Percentiles rank a stretch among this genome's conserved stretches.
These are phyloP conservation scores for Bombyx huttoni DNA, from an alignment of 2,888 invertebrate genomes.

Conservation along the genomic window DNA sequence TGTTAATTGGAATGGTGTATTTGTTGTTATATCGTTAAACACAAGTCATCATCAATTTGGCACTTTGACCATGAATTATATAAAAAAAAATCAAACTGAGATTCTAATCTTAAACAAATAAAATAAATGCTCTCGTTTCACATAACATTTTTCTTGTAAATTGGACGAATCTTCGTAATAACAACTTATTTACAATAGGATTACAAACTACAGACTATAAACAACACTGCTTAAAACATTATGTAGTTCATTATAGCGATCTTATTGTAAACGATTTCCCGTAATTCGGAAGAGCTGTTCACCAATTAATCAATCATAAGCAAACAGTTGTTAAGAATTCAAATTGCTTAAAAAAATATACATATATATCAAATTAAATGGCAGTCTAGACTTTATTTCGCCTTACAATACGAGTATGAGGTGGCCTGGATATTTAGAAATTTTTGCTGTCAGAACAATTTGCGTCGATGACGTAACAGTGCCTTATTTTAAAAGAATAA, in stretches of 20 bases:
- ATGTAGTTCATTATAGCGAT: neutral
- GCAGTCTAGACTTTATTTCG: too few species aligned
- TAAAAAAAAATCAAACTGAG: slow-evolving; percentile 39
- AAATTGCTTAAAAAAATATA: too few species aligned
- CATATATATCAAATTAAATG: too few species aligned
- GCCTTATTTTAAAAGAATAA: too few species aligned
- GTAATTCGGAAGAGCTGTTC: too few species aligned
- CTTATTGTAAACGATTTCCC: too few species aligned
- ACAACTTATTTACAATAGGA: slow-evolving; percentile 60
- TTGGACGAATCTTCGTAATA: slow-evolving; percentile 48
- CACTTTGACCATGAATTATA: slow-evolving; percentile 38
- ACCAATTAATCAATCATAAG: too few species aligned
- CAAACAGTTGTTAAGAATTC: too few species aligned
- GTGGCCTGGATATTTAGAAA: too few species aligned
- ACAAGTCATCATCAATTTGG: slow-evolving; percentile 48
- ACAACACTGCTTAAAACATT: neutral
- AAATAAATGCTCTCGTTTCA: slow-evolving; percentile 51
- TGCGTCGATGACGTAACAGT: too few species aligned
- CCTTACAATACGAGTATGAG: too few species aligned
- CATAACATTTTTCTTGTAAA: slow-evolving; percentile 17
- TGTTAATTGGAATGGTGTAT: slow-evolving; percentile 59
- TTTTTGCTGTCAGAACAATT: too few species aligned
- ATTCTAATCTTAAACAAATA: slow-evolving; percentile 38
- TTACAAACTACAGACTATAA: slow-evolving; percentile 36
- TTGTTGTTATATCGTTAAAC: slow-evolving; percentile 24